phyloP scores from a whole-genome alignment of 2,888 invertebrate species.

The Drosophila melanosoma region DNA sequence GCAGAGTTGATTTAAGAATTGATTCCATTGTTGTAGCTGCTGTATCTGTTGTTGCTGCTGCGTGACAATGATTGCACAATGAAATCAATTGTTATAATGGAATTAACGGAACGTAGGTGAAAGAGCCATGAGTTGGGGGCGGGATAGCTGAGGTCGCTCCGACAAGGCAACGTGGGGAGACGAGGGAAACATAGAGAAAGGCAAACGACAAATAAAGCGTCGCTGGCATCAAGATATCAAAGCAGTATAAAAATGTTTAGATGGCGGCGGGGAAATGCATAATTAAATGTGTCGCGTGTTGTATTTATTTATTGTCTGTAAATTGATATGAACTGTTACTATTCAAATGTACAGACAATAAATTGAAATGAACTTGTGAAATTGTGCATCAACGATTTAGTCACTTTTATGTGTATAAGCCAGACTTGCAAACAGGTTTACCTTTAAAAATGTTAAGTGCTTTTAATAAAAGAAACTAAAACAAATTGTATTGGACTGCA shows the following conservation, averaged over 20 bases:
- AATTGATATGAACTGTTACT: constrained; percentile 9
- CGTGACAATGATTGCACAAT: constrained; percentile 78
- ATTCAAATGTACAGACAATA: not conserved
- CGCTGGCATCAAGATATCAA: constrained; percentile 37
- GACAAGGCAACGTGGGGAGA: not conserved
- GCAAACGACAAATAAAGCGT: constrained; percentile 11
- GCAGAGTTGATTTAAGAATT: constrained; percentile 51
- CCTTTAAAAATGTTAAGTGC: constrained; percentile 15
- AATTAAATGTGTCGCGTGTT: constrained; percentile 30
- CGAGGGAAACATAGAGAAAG: constrained; percentile 12
- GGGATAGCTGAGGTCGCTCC: constrained; percentile 19
- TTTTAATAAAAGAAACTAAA: constrained; percentile 23
- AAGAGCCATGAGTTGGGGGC: constrained; percentile 47
- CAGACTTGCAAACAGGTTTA: constrained; percentile 36
- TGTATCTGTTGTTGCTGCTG: constrained; percentile 38
- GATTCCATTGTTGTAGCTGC: constrained; percentile 51
- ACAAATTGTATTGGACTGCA: not conserved
- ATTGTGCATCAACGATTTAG: not conserved
- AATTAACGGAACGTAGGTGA: constrained; percentile 69
- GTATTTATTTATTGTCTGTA: constrained; percentile 1
- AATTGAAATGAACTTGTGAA: constrained; percentile 26
- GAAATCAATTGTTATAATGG: constrained; percentile 79
- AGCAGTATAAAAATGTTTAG: constrained; percentile 1
- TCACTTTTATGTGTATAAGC: not conserved
- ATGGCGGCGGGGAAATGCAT: constrained; percentile 19